Evolutionary conservation across 2,888 invertebrate species (phyloP).

Genomic region (Dicyrtoma fusca): DNA sequence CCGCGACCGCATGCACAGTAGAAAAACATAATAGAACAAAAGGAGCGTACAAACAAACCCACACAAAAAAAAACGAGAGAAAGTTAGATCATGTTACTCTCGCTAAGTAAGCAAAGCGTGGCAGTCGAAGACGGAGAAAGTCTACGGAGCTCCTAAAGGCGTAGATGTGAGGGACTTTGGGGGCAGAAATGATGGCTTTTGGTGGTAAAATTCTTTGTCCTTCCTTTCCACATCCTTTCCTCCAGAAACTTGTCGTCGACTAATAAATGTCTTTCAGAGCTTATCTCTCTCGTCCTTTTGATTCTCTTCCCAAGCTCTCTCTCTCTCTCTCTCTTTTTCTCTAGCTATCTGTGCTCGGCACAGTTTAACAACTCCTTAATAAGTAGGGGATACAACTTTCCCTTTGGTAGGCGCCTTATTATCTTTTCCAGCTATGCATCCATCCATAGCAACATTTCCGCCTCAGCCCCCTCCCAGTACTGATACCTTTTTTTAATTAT

Average conservation of each 20-base stretch:
- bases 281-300: neutral
- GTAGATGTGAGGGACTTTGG: neutral
- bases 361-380: too few relatives aligned
- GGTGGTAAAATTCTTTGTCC: constrained; percentile 29
- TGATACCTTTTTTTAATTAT: too few relatives aligned
- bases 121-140: too few relatives aligned
- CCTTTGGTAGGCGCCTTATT: too few relatives aligned
- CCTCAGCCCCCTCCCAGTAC: too few relatives aligned
- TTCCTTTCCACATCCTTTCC: constrained; percentile 31
- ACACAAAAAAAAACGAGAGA: neutral
- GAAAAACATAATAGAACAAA: neutral
- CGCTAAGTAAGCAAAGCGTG: constrained; percentile 21
- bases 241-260: constrained; percentile 28
- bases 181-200: constrained; percentile 15
- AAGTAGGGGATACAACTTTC: too few relatives aligned
- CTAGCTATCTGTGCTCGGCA: too few relatives aligned
- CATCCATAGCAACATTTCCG: too few relatives aligned
- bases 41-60: neutral
- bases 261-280: constrained; percentile 34
- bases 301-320: neutral
- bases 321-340: too few relatives aligned
- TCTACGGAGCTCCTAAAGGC: neutral
- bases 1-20: too few relatives aligned
- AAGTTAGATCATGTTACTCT: neutral
- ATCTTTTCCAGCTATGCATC: too few relatives aligned